These are phyloP conservation scores for Scomber colias DNA, from an alignment of 2,113 vertebrate species.

Conservation along the genomic window DNA sequence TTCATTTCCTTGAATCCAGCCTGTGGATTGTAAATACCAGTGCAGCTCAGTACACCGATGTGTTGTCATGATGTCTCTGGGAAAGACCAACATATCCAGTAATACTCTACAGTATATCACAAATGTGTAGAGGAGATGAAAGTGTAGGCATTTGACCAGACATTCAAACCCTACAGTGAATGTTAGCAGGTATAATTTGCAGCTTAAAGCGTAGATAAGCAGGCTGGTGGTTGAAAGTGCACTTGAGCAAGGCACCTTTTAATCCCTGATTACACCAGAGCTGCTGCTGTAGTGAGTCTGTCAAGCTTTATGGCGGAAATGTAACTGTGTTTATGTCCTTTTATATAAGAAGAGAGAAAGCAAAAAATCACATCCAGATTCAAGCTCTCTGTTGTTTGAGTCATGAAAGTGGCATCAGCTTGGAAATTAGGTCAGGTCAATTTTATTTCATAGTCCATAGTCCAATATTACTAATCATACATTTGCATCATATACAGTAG, in stretches of 20 bases:
- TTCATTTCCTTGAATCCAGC: slow-evolving; percentile 20
- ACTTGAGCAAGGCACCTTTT: neutral
- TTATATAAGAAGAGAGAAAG: neutral
- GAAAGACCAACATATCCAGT: neutral
- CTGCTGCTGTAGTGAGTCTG: neutral
- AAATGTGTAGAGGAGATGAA: neutral
- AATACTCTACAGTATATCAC: neutral
- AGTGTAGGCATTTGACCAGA: neutral
- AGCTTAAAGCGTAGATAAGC: neutral
- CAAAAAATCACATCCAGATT: neutral
- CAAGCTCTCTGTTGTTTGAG: too few species aligned
- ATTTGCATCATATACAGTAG: too few species aligned
- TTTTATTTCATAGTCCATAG: too few species aligned
- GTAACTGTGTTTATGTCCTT: neutral
- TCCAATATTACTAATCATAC: too few species aligned
- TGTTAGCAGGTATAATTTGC: neutral
- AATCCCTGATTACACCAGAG: neutral
- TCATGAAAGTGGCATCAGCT: neutral
- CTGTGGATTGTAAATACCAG: neutral
- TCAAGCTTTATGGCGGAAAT: neutral
- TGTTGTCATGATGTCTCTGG: neutral
- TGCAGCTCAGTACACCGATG: too few species aligned
- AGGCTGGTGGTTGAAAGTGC: too few species aligned
- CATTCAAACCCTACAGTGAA: neutral
- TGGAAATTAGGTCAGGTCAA: too few species aligned